Evolutionary conservation across 2,797 vertebrate genomes (phyloP).

Genomic region (Craterocephalus amniculus): DNA sequence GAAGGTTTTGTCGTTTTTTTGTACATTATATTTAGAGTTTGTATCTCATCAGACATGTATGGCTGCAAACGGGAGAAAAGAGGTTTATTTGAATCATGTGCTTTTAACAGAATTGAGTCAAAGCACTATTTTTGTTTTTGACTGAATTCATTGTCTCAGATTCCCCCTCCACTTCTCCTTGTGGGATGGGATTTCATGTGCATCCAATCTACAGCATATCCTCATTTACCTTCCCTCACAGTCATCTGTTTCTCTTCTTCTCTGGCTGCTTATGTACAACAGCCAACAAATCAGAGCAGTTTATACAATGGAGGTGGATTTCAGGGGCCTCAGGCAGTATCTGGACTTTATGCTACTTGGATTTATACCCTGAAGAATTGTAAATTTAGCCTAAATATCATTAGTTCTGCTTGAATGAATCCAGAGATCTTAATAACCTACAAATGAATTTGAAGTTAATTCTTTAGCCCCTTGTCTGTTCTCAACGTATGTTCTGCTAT

Average conservation of each 20-base stretch:
- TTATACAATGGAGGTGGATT: background rate
- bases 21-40: too few relatives aligned
- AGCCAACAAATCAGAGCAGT: background rate
- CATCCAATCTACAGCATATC: background rate
- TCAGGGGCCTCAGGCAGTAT: background rate
- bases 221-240: background rate
- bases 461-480: background rate
- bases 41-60: background rate
- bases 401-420: background rate
- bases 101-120: conserved; percentile 44
- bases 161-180: conserved; percentile 6
- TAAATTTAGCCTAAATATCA: background rate
- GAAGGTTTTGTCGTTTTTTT: too few relatives aligned
- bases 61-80: background rate
- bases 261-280: background rate
- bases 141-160: conserved; percentile 44
- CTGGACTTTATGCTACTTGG: background rate
- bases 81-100: conserved; percentile 25
- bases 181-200: conserved; percentile 45
- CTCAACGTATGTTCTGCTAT: background rate
- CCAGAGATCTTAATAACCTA: background rate
- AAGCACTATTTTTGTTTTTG: conserved; percentile 38
- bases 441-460: background rate
- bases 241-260: conserved; percentile 38
- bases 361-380: background rate